These are phyloP conservation scores for Trichomycterus rosablanca DNA, from an alignment of 2,113 vertebrate species.

Conservation along the genomic window DNA sequence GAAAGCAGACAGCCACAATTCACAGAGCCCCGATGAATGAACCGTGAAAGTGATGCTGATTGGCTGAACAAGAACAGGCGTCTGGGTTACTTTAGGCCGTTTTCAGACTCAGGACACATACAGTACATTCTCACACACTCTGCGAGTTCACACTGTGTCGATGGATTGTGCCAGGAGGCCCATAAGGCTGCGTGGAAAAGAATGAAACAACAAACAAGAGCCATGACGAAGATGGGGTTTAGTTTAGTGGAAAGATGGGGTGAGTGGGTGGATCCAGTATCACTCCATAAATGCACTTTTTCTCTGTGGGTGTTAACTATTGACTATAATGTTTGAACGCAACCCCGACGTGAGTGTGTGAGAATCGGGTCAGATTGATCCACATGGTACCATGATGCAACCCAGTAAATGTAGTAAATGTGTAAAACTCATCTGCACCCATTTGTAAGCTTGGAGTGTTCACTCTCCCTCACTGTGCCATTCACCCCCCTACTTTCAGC, in stretches of 20 bases:
- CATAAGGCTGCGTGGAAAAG: constrained; percentile 6
- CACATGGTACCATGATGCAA: constrained; percentile 8
- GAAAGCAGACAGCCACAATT: too few species aligned
- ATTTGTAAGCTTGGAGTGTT: constrained; percentile 12
- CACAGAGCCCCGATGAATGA: too few species aligned
- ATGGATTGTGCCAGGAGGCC: constrained; percentile 8
- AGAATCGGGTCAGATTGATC: not conserved
- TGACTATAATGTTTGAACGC: not conserved
- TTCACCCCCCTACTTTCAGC: not conserved
- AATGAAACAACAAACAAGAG: not conserved
- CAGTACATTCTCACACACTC: constrained; percentile 12
- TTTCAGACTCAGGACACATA: not conserved
- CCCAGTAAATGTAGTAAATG: too few species aligned
- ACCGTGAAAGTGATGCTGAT: constrained; percentile 24
- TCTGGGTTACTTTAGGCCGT: constrained; percentile 33
- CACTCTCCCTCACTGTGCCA: not conserved
- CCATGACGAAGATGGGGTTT: constrained; percentile 21
- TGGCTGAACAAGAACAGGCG: constrained; percentile 36
- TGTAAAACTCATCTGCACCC: constrained; percentile 3
- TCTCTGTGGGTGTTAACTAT: constrained; percentile 2
- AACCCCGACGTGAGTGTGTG: not conserved
- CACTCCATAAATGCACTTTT: constrained; percentile 8
- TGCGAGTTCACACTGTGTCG: constrained; percentile 7
- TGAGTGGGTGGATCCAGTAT: constrained; percentile 46
- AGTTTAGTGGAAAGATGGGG: constrained; percentile 49